Base-by-base conservation (phyloP, 2,888 invertebrate genomes). In the Odontothrips loti region DNA sequence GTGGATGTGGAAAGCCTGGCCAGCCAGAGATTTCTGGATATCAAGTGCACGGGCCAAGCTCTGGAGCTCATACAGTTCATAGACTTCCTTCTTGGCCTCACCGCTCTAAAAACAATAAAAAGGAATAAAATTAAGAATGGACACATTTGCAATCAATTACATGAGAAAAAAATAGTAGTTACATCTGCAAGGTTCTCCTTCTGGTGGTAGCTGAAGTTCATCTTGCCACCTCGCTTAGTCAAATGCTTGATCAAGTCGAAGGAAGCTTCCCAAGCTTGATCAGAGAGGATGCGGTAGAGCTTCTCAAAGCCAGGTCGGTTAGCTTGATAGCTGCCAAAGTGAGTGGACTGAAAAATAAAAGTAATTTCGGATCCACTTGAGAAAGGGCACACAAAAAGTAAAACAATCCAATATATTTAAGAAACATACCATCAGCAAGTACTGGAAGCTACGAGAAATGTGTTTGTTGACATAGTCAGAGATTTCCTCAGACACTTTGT, bases 161-260 rank as follows among this genome's bases (percentile, higher is more conserved):
- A 48, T 51, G 23, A 75, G 47, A 47, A 34, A 79, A 82, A 63
- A 78, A 79, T 23, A 48, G 58, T 47, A 8, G 20, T 51, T 79
- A 81, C 83, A 82, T 81, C 83, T 84, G 27, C 82, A 82, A 6
- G 83, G 79, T 63, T 84, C 80, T 34, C 84, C 80, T 80, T 84
- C 82, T 81, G 85, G 82, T 85, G 83, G 80, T 86, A 86, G 83
- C 88, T 87, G 85, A 92, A 91, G 84, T 91, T 88, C 88, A 90
- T 90, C 75, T 85, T 86, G 83, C 91, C 90, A 86, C 95, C 95
- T 85, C 96, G 92, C 87, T 91, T 90, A 0, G 93, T 90, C 68
- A 95, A 90, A 86, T 93, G 93, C 86, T 95, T 93, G 85, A 95
- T 93, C n/a, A 95, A 85, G 15, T 92, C 91, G 84, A 95, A 91